Evolutionary conservation across 2,113 vertebrate species (phyloP), one percentile per base, ranked within the genome.

Genomic region (Cairina moschata): DNA sequence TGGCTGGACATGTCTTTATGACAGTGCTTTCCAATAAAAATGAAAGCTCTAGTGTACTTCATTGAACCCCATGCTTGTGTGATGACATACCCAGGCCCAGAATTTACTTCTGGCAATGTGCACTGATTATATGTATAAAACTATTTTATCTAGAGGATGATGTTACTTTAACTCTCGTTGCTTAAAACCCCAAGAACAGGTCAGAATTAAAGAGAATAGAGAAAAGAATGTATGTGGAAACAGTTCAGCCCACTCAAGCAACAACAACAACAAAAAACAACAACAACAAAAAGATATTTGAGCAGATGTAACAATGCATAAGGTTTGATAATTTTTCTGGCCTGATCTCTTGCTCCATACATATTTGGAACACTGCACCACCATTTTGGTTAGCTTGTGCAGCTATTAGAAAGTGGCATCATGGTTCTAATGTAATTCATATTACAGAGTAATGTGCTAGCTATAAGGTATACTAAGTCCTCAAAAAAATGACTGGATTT

Each of bases 41-140:
- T 29, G 23, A 40, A 73, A n/a, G n/a, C 38, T 54, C 21, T 55
- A 21, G 2, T 16, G 11, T 40, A 25, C 15, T 58, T 60, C 18
- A 48, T 17, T 71, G 80, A 66, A 60, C 13, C 5, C 26, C 32
- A 38, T 15, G 6, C 11, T 62, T 80, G 11, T 42, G 14, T 40
- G 9, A 66, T 38, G 29, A 56, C 32, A 86, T 7, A 8, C 50
- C 22, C 29, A 26, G 21, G 32, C 62, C 20, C 7, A 88, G 6
- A 83, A 77, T 58, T 76, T 40, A 66, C 38, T 91, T 81, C 44
- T 80, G 15, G 10, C 7, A 50, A n/a, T 16, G 8, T 58, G 6
- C 8, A 50, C 4, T 62, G 10, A 8, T 56, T 32, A 40, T 1
- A 0, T 54, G 8, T 58, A 13, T 31, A 36, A 40, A 58, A 52